phyloP scores from a whole-genome alignment of 2,797 vertebrate species.

The Gymnopithys bicolor region DNA sequence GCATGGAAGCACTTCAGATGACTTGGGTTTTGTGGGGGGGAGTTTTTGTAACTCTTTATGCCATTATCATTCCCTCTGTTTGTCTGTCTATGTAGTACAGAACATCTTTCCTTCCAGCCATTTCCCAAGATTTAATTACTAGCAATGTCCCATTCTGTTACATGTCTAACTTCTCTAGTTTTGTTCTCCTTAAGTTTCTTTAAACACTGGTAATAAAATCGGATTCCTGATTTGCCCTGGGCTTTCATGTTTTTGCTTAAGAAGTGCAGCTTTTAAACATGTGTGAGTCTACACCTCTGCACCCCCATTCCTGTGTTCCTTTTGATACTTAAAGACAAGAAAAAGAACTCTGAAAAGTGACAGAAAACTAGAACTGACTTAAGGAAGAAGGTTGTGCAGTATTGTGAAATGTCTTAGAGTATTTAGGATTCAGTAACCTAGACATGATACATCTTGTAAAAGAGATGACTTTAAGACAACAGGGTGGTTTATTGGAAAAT shows the following conservation, averaged over 20 bases:
- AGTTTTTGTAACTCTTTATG: not conserved
- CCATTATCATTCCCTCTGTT: accelerated
- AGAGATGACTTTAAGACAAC: not conserved
- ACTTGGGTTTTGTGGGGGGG: not conserved
- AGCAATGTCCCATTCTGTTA: not conserved
- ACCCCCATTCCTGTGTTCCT: not conserved
- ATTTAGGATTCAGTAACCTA: not conserved
- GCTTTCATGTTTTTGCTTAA: not conserved
- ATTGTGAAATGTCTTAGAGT: not conserved
- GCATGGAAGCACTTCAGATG: not conserved
- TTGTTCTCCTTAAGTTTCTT: not conserved
- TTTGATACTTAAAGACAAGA: not conserved
- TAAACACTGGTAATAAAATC: not conserved
- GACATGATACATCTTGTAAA: not conserved
- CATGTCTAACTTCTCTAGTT: not conserved
- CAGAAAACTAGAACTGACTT: not conserved
- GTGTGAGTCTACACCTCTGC: accelerated
- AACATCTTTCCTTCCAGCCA: not conserved
- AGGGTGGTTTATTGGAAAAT: not conserved
- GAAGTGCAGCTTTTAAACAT: not conserved
- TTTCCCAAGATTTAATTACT: not conserved
- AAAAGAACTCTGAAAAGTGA: not conserved
- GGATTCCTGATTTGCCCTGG: not conserved
- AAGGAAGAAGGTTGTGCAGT: not conserved
- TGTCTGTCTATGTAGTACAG: accelerated